Evolutionary conservation across 2,888 invertebrate genomes (phyloP).

Genomic region (Himalopsyche kuldschensis): DNA sequence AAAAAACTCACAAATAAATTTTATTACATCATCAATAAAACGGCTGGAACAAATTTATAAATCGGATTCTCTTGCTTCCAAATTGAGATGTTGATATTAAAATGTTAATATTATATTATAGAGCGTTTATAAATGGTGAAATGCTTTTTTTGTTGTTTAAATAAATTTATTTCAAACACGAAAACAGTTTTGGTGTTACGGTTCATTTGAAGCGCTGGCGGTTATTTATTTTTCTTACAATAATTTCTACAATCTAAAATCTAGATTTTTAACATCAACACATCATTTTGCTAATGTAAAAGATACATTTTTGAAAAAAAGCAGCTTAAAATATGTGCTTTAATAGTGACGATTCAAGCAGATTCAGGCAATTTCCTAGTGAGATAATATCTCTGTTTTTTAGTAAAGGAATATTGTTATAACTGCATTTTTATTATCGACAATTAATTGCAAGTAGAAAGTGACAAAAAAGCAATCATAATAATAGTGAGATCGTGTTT

Average conservation of each 20-base stretch:
- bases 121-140: neutral
- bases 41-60: neutral
- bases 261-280: neutral
- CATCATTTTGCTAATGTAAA: neutral
- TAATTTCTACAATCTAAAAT: neutral
- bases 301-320: neutral
- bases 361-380: too few relatives aligned
- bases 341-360: too few relatives aligned
- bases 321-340: too few relatives aligned
- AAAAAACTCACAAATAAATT: neutral
- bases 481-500: too few relatives aligned
- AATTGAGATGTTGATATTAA: neutral
- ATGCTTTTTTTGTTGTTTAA: neutral
- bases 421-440: too few relatives aligned
- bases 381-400: too few relatives aligned
- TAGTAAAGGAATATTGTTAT: too few relatives aligned
- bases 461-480: too few relatives aligned
- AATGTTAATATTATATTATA: neutral
- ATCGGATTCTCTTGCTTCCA: neutral
- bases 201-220: neutral
- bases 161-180: neutral
- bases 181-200: neutral
- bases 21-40: neutral
- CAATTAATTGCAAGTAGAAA: too few relatives aligned
- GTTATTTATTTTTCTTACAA: conserved; percentile 1